These are phyloP conservation scores for Eledona agricola DNA, from an alignment of 2,888 invertebrate genomes.

Conservation along the genomic window DNA sequence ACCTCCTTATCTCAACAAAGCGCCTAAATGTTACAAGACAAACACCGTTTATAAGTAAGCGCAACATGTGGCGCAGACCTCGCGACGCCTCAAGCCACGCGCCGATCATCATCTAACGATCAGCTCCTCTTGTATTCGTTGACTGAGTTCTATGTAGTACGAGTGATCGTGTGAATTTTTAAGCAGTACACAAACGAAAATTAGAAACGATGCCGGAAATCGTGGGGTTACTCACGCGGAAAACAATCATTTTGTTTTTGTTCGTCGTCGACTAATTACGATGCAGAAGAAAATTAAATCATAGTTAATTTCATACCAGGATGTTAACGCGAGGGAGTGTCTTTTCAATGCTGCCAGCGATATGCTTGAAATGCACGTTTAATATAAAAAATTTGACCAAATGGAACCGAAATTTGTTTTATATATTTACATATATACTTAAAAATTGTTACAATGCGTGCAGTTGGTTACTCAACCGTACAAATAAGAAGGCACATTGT, in stretches of 20 bases:
- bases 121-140: constrained; percentile 34
- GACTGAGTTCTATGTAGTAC: constrained; percentile 6
- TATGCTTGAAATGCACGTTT: no score
- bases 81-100: constrained; percentile 27
- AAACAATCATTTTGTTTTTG: not conserved
- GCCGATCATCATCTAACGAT: not conserved
- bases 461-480: no score
- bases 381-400: no score
- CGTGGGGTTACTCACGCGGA: not conserved
- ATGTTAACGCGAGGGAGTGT: constrained; percentile 34
- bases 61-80: constrained; percentile 23
- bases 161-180: constrained; percentile 16
- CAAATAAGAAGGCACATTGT: constrained; percentile 24
- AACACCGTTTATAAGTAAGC: no score
- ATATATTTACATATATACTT: not conserved
- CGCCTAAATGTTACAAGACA: no score
- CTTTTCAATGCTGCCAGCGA: no score
- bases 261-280: not conserved
- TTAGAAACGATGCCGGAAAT: not conserved
- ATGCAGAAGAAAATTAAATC: constrained; percentile 27
- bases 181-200: not conserved
- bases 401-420: no score
- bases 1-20: constrained; percentile 1
- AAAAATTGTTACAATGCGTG: constrained; percentile 2
- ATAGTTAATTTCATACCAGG: constrained; percentile 37